Evolutionary conservation across 2,888 invertebrate genomes (phyloP), one percentile per base, ranked within the genome.

Genomic region (Myopa tessellatipennis): DNA sequence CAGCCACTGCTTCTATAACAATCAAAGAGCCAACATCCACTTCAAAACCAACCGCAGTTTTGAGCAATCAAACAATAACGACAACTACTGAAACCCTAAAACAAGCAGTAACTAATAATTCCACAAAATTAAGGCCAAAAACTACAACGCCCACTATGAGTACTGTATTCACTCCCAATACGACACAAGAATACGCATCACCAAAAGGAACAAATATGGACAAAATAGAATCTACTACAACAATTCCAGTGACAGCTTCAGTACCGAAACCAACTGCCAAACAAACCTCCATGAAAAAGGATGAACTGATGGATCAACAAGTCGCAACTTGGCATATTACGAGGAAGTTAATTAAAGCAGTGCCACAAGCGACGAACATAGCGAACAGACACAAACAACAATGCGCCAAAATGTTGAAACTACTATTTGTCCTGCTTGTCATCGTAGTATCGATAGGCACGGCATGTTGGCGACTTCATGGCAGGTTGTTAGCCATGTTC

Each of bases 401-500:
- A 38, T 77, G 74, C 16, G 74, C 76, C 65, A 65, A 16, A 4
- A 4, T 78, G 4, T n/a, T 80, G 10, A n/a, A 78, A 7, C 73
- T 45, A 10, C 38, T 67, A 12, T 77, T 81, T 0, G 63, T 81
- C 4, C 6, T 79, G 18, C 55, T 79, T 18, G 34, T 34, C n/a
- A 16, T 40, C 10, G n/a, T 74, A 14, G 58, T 81, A 14, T 26
- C 78, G 40, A 45, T 72, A 10, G 68, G 69, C 14, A 65, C 69
- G 1, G 69, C 58, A 6, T 80, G 78, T 69, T 77, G 70, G n/a
- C 76, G 79, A 2, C 80, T 68, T 63, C 76, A 74, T 45, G 71
- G 76, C 6, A 60, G 18, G 65, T 77, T 79, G 14, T 74, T 70
- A 4, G 70, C 79, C 38, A 74, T 77, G 78, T 79, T 78, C 10